These are phyloP conservation scores for Tinea trinotella DNA, from an alignment of 2,888 invertebrate species.

Conservation along the genomic window DNA sequence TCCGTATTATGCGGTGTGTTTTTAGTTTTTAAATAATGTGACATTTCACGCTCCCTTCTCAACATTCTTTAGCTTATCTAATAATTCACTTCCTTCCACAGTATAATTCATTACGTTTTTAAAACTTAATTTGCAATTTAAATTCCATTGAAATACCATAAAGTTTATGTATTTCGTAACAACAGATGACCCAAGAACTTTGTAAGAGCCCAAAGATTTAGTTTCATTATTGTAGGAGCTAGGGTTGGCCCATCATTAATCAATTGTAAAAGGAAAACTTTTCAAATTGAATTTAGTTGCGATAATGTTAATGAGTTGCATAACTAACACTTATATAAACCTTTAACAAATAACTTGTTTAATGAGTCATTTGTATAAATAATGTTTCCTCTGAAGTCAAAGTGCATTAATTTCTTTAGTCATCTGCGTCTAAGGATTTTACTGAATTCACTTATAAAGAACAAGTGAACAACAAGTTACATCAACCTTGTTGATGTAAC, in stretches of 20 bases:
- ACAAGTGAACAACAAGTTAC: too few relatives aligned
- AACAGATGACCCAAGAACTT: neutral
- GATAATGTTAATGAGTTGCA: neutral
- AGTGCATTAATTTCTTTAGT: too few relatives aligned
- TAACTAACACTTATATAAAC: neutral
- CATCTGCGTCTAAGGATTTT: too few relatives aligned
- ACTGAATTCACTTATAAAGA: too few relatives aligned
- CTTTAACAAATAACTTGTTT: neutral
- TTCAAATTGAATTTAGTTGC: neutral
- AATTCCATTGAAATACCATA: neutral
- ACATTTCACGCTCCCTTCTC: neutral
- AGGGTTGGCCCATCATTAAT: constrained; percentile 6
- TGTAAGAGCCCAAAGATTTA: neutral
- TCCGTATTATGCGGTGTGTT: too few relatives aligned
- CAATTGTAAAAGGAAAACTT: neutral
- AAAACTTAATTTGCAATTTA: neutral
- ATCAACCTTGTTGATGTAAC: too few relatives aligned
- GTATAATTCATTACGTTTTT: neutral
- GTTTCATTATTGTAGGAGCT: neutral
- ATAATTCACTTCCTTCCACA: neutral
- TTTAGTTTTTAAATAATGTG: too few relatives aligned
- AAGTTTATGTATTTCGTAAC: neutral
- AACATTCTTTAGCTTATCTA: neutral
- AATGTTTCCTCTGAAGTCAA: too few relatives aligned
- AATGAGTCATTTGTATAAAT: too few relatives aligned